Evolutionary conservation across 2,888 invertebrate species (phyloP), one percentile per base, ranked within the genome.

Genomic region (Epinotia demarniana): DNA sequence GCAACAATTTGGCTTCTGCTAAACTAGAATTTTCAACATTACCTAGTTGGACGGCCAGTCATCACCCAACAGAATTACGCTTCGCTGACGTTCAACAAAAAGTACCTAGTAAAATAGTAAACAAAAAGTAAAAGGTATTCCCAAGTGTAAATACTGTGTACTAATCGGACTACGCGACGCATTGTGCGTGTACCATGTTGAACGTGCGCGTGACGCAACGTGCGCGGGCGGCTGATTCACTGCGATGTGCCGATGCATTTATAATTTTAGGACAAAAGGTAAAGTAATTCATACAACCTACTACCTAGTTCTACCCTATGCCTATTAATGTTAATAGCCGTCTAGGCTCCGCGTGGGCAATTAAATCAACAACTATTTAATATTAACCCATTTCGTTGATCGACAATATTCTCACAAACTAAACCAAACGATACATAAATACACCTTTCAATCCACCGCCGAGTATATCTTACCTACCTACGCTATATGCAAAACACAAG

Each of bases 171-270:
- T 19, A 8, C 5, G 39, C 39, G 18, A 39, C 67, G 55, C 67
- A 68, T 55, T 58, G 68, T 68, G 57, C 68, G 68, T 68, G 68
- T 46, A 18, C 67, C 55, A 39, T 57, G 55, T 57, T 33, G 67
- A 46, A 69, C 58, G 58, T 46, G 60, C 58, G 23, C 27, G n/a
- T 69, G 69, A 69, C 69, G 69, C 27, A 69, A 69, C 55, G 3
- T 16, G 58, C 46, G 46, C 69, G 16, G 13, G 69, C 69, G 58
- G 12, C 58, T 58, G 57, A 68, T 58, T 69, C 68, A 60, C n/a
- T 33, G 61, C 60, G 13, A 33, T 61, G 61, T n/a, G 58, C 46
- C 39, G 67, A 27, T 69, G 69, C 58, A 69, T 69, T 60, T 46
- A 69, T 69, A 46, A 19, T 46, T 23, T 19, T n/a, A 19, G 58